Evolutionary conservation across 2,113 vertebrate genomes (phyloP), one percentile per base, ranked within the genome.

Genomic region (Bathybates hornii): DNA sequence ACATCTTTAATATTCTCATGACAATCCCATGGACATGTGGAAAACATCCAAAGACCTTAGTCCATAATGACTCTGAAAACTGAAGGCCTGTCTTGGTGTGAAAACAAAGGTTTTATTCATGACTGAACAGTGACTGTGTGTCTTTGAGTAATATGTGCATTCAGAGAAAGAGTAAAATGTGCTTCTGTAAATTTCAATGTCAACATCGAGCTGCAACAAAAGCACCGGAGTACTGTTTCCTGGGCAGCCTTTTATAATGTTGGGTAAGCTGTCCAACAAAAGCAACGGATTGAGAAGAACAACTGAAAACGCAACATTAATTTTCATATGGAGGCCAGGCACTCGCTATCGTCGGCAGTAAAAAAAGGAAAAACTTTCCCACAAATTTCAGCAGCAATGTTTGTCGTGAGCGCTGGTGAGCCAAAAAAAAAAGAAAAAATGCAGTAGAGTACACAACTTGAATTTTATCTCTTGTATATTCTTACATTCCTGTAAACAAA

Each of bases 1-100:
- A 97, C 94, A 92, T 97, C 96, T 98, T 97, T 97, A 96, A 98
- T 97, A 98, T 97, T 98, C 97, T 97, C 98, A 95, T 96, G 97
- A 97, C 95, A 96, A 96, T 97, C 96, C 66, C 95, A 95, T 92
- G 95, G 97, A 98, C 97, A 98, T 98, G 97, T 98, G 97, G 97
- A 98, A 98, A 98, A 97, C 97, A 98, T 98, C 97, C 96, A 9
- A 95, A 97, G 97, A 97, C 97, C 95, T 97, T 97, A 97, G 97
- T 97, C 96, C 96, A 92, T 95, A 95, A 97, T 96, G 95, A 97
- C 96, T 96, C 96, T 95, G 93, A 95, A 96, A 95, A 95, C 95
- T 83, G 95, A 92, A 96, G 95, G 94, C 95, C 96, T 96, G 96
- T 95, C 95, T 96, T 90, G 93, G 95, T 94, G 97, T 96, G 91